Evolutionary conservation across 2,797 vertebrate species (phyloP).

Genomic region (Hoplostethus atlanticus): DNA sequence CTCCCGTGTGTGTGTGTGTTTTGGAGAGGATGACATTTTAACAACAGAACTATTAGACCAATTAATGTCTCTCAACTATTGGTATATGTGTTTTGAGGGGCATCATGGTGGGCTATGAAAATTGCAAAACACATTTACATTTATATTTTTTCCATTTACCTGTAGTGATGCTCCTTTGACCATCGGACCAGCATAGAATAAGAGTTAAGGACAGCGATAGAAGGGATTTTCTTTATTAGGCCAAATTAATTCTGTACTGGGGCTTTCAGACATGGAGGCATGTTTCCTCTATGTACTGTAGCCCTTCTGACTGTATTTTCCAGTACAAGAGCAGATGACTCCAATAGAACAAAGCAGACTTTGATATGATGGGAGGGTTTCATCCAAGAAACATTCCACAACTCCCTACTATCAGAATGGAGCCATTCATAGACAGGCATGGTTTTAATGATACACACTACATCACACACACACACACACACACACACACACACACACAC

Average conservation of each 20-base stretch:
- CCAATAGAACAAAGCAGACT: slow-evolving; percentile 57
- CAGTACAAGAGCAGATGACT: not conserved
- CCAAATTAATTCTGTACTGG: not conserved
- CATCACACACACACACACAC: slow-evolving; percentile 3
- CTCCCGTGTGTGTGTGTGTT: slow-evolving; percentile 17
- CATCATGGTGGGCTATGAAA: too few relatives aligned
- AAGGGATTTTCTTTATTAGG: too few relatives aligned
- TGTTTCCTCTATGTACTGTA: not conserved
- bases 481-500: not conserved
- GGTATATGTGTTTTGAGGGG: too few relatives aligned
- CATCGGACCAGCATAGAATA: too few relatives aligned
- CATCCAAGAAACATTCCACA: slow-evolving; percentile 49
- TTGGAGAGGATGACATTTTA: not conserved
- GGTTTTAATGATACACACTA: slow-evolving; percentile 19
- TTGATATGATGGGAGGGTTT: slow-evolving; percentile 43
- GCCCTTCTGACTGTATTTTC: not conserved
- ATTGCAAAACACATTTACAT: too few relatives aligned
- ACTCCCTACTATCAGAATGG: slow-evolving; percentile 35
- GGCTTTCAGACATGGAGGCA: not conserved
- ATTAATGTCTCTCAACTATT: too few relatives aligned
- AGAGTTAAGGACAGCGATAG: too few relatives aligned
- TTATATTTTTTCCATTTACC: too few relatives aligned
- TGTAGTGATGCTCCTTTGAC: too few relatives aligned
- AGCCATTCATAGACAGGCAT: slow-evolving; percentile 47
- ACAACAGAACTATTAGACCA: slow-evolving; percentile 4